A percentile compares a stretch with the other conserved stretches of the same genome.
phyloP scores from a whole-genome alignment of 2,888 invertebrate species.

The Conomelus anceps region DNA sequence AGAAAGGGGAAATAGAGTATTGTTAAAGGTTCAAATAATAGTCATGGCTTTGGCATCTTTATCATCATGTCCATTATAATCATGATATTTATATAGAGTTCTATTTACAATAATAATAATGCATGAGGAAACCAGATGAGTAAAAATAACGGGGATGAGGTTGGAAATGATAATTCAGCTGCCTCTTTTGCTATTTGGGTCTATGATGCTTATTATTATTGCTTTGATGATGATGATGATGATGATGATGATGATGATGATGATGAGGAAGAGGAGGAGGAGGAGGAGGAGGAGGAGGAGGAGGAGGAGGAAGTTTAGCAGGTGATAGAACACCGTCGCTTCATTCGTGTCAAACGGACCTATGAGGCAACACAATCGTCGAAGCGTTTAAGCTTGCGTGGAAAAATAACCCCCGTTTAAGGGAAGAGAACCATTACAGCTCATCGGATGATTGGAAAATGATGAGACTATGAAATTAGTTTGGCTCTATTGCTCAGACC shows the following conservation, averaged over 20 bases:
- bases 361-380: neutral
- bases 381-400: neutral
- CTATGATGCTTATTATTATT: no score
- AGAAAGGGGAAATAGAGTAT: no score
- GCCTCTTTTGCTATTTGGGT: no score
- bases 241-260: neutral
- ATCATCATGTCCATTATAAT: no score
- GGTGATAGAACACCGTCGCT: neutral
- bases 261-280: neutral
- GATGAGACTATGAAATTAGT: neutral
- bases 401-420: neutral
- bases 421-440: neutral
- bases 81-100: no score
- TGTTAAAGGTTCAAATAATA: no score
- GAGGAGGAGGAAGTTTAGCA: neutral
- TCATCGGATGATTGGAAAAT: neutral
- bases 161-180: no score
- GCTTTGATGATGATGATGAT: neutral
- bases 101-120: no score
- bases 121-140: no score
- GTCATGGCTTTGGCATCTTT: no score
- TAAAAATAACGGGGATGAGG: no score
- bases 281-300: neutral
- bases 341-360: neutral
- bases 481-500: neutral